Percentiles rank a stretch among this genome's conserved stretches.
phyloP scores from a whole-genome alignment of 2,113 vertebrate genomes.

The Fregetta grallaria region DNA sequence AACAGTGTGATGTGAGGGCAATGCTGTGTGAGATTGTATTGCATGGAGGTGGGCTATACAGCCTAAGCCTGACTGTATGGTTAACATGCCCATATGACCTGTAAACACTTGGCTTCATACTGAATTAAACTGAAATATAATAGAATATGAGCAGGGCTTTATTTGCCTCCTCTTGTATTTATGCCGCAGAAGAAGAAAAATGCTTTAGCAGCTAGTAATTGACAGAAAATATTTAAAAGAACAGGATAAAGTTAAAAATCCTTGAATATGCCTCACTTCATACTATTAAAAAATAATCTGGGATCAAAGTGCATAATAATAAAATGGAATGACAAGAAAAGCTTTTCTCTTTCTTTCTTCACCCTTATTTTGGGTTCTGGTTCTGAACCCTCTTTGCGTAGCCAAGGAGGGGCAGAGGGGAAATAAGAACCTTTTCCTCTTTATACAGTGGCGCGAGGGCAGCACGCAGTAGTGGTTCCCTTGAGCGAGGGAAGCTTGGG shows the following conservation, averaged over 20 bases:
- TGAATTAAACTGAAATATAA: neutral
- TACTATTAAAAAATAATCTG: constrained; percentile 3
- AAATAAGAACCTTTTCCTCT: constrained; percentile 6
- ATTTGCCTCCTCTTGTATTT: neutral
- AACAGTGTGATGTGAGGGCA: neutral
- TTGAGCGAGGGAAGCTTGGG: neutral
- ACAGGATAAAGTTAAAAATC: neutral
- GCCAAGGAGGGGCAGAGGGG: neutral
- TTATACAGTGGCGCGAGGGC: neutral
- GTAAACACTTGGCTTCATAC: neutral
- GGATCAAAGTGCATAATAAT: neutral
- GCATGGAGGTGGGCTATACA: fast-evolving
- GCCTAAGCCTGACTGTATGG: neutral
- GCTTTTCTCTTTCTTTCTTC: neutral
- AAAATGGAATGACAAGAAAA: neutral
- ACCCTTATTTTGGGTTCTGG: neutral
- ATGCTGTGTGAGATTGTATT: neutral
- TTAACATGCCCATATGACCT: neutral
- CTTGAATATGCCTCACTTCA: neutral
- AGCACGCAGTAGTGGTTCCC: neutral
- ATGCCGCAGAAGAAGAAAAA: neutral
- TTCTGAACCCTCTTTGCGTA: neutral
- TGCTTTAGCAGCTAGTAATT: neutral
- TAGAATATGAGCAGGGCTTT: neutral
- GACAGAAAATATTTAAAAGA: neutral